Conservation (phyloP, 2,113 vertebrate species). For the Acrocephalus arundinaceus region DNA sequence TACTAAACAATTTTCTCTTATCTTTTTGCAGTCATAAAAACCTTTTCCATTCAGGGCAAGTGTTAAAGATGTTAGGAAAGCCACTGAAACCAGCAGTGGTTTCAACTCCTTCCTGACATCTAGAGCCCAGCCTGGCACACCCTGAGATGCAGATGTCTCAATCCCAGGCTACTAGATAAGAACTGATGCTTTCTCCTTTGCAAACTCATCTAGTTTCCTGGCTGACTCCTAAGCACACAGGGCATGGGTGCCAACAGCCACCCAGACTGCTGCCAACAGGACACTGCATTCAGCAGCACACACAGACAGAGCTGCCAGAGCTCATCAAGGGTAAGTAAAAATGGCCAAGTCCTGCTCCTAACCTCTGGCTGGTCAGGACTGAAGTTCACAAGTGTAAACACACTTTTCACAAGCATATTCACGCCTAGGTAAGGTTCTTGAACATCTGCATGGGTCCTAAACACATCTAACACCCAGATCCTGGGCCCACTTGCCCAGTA, state of each 20-base stretch:
- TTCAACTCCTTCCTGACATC: background rate
- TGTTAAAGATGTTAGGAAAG: background rate
- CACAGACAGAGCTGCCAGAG: rapidly evolving
- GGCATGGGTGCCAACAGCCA: no score
- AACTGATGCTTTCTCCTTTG: background rate
- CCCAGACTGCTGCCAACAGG: background rate
- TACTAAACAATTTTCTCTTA: background rate
- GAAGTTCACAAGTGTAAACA: background rate
- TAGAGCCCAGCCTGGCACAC: background rate
- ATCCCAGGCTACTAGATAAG: background rate
- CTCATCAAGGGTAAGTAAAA: background rate
- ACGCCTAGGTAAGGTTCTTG: background rate
- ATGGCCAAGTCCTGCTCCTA: background rate
- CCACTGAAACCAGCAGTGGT: background rate
- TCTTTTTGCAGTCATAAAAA: no score
- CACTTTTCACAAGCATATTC: background rate
- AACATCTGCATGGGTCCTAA: background rate
- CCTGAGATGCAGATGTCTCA: background rate
- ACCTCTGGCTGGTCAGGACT: background rate
- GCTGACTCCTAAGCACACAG: no score
- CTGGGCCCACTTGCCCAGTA: background rate
- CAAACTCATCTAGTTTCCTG: background rate
- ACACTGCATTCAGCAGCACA: background rate
- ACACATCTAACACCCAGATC: background rate
- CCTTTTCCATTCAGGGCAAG: background rate